A percentile compares a stretch with the other conserved stretches of the same genome.
Evolutionary conservation across 2,888 invertebrate genomes (phyloP).

Genomic region (Gandaritis pyraliata): DNA sequence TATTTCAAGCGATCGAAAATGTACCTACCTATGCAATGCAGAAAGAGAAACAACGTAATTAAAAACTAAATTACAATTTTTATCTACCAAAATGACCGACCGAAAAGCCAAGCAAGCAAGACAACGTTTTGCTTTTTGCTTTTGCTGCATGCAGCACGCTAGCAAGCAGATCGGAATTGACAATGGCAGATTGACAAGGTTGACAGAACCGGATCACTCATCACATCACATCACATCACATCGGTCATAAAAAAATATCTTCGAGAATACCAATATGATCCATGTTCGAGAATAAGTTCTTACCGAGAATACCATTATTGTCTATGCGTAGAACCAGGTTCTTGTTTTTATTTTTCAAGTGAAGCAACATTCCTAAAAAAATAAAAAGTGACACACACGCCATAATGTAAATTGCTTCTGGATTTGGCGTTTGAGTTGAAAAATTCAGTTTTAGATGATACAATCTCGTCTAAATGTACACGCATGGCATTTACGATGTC

Average conservation of each 20-base stretch:
- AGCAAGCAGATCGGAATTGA: no score
- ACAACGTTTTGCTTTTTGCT: slow-evolving; percentile 18
- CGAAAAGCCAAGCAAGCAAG: slow-evolving; percentile 16
- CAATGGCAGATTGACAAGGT: no score
- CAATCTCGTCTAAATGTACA: slow-evolving; percentile 63
- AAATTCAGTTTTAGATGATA: slow-evolving; percentile 71
- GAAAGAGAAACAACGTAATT: slow-evolving; percentile 13
- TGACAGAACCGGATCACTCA: no score
- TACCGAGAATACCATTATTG: slow-evolving; percentile 21
- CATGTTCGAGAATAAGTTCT: no score
- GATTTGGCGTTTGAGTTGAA: slow-evolving; percentile 81
- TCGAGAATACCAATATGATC: no score
- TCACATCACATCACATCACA: no score
- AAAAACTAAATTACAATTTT: slow-evolving; percentile 1
- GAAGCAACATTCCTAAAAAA: slow-evolving; percentile 60
- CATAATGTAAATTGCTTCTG: slow-evolving; percentile 83
- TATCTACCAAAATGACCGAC: no score
- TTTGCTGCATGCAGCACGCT: no score
- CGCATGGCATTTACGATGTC: slow-evolving; percentile 77
- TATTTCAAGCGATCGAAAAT: slow-evolving; percentile 12
- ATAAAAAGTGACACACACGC: slow-evolving; percentile 84
- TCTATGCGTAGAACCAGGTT: slow-evolving; percentile 16
- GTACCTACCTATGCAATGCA: no score
- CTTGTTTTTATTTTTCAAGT: slow-evolving; percentile 18
- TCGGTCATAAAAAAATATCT: no score